A percentile compares a stretch with the other conserved stretches of the same genome.
Evolutionary conservation across 2,888 invertebrate genomes (phyloP).

Genomic region (Dryobotodes eremita): DNA sequence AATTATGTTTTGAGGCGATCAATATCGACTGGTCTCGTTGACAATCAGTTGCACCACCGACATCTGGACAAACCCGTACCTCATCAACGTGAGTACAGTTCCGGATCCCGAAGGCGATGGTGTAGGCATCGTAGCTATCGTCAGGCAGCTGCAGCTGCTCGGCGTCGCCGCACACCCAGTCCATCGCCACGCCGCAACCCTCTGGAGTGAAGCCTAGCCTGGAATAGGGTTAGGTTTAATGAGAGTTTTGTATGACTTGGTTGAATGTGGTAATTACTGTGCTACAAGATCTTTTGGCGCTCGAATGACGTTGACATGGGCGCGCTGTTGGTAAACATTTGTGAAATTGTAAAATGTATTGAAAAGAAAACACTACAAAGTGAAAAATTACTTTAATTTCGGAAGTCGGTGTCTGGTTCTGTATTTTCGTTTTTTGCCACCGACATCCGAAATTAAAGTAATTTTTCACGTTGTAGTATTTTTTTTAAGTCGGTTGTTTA

Average conservation of each 20-base stretch:
- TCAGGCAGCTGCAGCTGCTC: constrained; percentile 95
- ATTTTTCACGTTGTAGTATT: no score
- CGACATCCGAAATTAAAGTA: no score
- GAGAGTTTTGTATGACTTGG: background rate
- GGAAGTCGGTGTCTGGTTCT: no score
- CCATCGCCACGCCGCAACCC: constrained; percentile 88
- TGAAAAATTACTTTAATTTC: no score
- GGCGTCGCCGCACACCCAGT: constrained; percentile 96
- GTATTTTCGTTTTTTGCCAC: no score
- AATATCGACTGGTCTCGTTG: background rate
- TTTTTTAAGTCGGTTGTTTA: no score
- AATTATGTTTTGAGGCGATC: background rate
- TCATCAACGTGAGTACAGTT: constrained; percentile 98
- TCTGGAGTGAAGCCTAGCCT: constrained; percentile 90
- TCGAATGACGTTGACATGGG: background rate
- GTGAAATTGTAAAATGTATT: background rate
- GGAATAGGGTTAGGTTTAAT: background rate
- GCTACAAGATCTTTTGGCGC: background rate
- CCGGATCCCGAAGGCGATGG: constrained; percentile 99
- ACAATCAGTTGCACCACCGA: background rate
- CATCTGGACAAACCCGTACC: constrained; percentile 86
- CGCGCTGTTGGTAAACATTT: background rate
- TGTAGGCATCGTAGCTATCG: constrained; percentile 96
- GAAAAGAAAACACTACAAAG: background rate
- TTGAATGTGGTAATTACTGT: background rate